These are phyloP conservation scores for Lutraria rhynchaena DNA, from an alignment of 1,140 invertebrate genomes.

Conservation along the genomic window DNA sequence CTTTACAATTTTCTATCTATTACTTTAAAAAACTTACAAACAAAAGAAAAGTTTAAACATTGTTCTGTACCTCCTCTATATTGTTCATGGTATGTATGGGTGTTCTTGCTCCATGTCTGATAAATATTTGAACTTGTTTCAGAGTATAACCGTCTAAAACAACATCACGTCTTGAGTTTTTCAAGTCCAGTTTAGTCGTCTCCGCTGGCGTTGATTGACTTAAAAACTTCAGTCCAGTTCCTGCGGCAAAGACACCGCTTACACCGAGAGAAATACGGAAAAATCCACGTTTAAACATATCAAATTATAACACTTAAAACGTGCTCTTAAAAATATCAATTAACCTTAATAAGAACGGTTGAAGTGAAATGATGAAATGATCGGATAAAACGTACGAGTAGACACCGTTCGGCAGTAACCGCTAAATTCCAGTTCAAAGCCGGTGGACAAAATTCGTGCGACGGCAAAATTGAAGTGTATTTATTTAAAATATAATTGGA, in stretches of 20 bases:
- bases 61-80: slow-evolving; percentile 73
- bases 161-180: slow-evolving; percentile 8
- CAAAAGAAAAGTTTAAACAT: neutral
- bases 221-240: slow-evolving; percentile 1
- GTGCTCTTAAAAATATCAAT: no score
- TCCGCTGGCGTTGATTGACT: neutral
- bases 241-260: neutral
- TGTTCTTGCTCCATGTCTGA: slow-evolving; percentile 77
- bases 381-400: neutral
- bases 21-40: neutral
- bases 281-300: slow-evolving; percentile 8
- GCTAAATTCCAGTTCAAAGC: no score
- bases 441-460: no score
- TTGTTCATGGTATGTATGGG: slow-evolving; percentile 68
- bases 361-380: no score
- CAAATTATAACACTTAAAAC: neutral
- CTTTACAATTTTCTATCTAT: neutral
- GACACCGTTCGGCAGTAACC: neutral
- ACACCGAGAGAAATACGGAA: slow-evolving; percentile 3
- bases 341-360: no score
- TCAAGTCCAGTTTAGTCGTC: neutral
- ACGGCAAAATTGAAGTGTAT: no score
- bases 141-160: slow-evolving; percentile 47
- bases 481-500: no score
- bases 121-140: slow-evolving; percentile 72